Conservation (phyloP, 2,113 vertebrate species). For the Porphyrio hochstetteri region DNA sequence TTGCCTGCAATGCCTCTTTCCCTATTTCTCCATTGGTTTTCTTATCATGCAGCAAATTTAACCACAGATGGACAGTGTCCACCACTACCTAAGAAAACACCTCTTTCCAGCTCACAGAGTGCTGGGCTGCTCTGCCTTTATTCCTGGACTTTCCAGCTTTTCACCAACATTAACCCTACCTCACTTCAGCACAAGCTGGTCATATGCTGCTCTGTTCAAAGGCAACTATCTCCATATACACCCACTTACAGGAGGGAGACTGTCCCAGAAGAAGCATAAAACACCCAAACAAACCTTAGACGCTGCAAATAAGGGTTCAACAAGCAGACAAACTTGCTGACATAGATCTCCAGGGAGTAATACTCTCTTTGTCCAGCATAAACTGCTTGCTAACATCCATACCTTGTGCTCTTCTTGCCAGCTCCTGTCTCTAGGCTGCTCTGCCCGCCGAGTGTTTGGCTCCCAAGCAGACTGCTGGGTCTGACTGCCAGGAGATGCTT, state of each 20-base stretch:
- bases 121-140: background rate
- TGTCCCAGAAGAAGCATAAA: background rate
- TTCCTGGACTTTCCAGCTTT: background rate
- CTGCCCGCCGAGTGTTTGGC: background rate
- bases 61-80: background rate
- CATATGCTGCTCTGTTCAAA: background rate
- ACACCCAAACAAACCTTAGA: background rate
- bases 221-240: background rate
- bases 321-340: background rate
- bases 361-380: background rate
- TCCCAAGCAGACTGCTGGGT: background rate
- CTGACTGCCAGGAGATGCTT: rapidly evolving
- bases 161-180: background rate
- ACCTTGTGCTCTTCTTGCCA: background rate
- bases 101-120: background rate
- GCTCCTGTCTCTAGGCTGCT: background rate
- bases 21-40: background rate
- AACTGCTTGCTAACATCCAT: background rate
- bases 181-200: background rate
- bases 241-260: background rate
- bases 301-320: background rate
- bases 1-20: background rate
- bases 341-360: background rate
- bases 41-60: background rate
- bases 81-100: background rate